Percentiles rank a stretch among this genome's conserved stretches.
Conservation (phyloP, 2,113 vertebrate genomes). For the Thamnaconus septentrionalis region DNA sequence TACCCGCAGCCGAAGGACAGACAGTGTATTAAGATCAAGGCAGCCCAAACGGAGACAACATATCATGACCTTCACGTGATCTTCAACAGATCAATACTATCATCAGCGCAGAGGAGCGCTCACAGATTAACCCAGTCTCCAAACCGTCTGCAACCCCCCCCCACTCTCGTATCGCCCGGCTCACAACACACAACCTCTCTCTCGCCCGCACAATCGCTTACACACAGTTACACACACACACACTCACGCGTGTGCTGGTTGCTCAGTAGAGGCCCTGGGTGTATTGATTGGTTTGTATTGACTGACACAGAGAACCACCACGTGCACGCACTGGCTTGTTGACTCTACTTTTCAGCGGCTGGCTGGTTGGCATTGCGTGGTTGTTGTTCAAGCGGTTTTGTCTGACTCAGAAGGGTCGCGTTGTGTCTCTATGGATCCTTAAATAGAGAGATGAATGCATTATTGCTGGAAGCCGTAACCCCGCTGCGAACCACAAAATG, state of each 20-base stretch:
- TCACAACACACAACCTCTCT: neutral
- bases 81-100: constrained; percentile 74
- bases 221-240: constrained; percentile 1
- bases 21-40: constrained; percentile 46
- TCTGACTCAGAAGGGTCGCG: constrained; percentile 13
- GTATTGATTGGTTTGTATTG: constrained; percentile 63
- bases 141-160: constrained; percentile 23
- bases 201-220: neutral
- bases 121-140: constrained; percentile 64
- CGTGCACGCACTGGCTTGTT: constrained; percentile 47
- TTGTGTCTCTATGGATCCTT: neutral
- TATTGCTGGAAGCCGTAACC: neutral
- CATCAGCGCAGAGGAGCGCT: constrained; percentile 62
- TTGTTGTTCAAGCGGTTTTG: neutral
- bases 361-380: constrained; percentile 20
- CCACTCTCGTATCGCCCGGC: neutral
- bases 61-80: constrained; percentile 71
- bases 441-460: neutral
- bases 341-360: constrained; percentile 50
- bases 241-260: constrained; percentile 10
- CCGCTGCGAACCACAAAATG: neutral
- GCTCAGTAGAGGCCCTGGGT: constrained; percentile 24
- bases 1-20: constrained; percentile 30
- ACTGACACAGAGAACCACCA: constrained; percentile 49
- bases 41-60: constrained; percentile 55